These are phyloP conservation scores for Pachyrhynchus sulphureomaculatus DNA, from an alignment of 1,140 invertebrate species.

Conservation along the genomic window DNA sequence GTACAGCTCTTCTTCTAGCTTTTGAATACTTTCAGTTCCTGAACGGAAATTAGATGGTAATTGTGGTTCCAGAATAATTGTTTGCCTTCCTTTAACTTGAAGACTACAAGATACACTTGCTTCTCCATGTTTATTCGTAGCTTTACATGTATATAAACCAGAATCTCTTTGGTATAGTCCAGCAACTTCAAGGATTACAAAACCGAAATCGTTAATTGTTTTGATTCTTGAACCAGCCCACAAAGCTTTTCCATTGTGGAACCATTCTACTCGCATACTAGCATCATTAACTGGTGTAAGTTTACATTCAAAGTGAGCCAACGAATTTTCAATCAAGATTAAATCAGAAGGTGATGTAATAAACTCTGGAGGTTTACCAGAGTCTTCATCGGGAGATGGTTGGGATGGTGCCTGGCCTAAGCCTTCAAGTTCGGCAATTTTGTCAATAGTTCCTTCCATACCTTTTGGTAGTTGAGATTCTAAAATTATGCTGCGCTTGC, in stretches of 20 bases:
- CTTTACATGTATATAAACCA: conserved; percentile 88
- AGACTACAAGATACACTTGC: conserved; percentile 83
- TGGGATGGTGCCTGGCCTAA: conserved; percentile 66
- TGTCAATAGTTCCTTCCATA: conserved; percentile 91
- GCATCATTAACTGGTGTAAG: conserved; percentile 89
- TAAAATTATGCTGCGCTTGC: conserved; percentile 87
- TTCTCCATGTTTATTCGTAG: conserved; percentile 87
- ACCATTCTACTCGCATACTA: conserved; percentile 94
- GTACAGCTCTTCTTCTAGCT: conserved; percentile 84
- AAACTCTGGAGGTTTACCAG: conserved; percentile 89
- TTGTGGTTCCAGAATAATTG: conserved; percentile 89
- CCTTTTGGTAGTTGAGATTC: conserved; percentile 90
- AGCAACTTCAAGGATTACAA: conserved; percentile 88
- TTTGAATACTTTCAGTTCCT: conserved; percentile 86
- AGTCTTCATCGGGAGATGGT: conserved; percentile 73
- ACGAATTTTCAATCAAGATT: conserved; percentile 80
- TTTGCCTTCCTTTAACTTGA: conserved; percentile 80
- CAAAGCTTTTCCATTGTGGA: conserved; percentile 90
- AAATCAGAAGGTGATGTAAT: conserved; percentile 84
- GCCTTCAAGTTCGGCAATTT: conserved; percentile 90
- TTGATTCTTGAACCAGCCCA: conserved; percentile 85
- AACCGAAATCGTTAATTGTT: conserved; percentile 92
- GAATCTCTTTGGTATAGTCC: conserved; percentile 86
- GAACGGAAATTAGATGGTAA: conserved; percentile 81
- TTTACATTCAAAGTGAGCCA: conserved; percentile 91